A percentile compares a stretch with the other conserved stretches of the same genome.
phyloP scores from a whole-genome alignment of 2,888 invertebrate genomes.

The Brenthis ino region DNA sequence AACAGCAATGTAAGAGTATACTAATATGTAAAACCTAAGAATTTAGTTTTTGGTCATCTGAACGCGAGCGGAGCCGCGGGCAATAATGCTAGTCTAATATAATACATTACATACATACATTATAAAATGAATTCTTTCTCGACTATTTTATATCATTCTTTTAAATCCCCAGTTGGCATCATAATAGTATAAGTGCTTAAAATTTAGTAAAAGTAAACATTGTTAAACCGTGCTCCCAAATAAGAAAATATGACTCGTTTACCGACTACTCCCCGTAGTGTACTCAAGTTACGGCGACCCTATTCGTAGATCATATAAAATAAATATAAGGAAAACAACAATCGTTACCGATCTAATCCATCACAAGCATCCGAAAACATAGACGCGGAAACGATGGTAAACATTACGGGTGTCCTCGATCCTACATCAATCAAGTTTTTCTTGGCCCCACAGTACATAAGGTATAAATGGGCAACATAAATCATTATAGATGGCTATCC shows the following conservation, averaged over 20 bases:
- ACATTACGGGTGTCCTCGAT: constrained; percentile 56
- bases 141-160: not conserved
- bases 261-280: not conserved
- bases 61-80: no score
- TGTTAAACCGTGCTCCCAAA: not conserved
- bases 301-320: constrained; percentile 16
- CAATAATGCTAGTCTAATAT: no score
- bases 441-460: constrained; percentile 52
- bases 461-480: constrained; percentile 70
- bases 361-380: constrained; percentile 45
- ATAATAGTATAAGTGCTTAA: not conserved
- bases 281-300: not conserved
- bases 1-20: no score
- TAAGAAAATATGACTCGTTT: not conserved
- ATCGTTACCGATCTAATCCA: constrained; percentile 41
- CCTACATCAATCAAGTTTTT: constrained; percentile 76
- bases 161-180: not conserved
- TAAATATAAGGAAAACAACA: constrained; percentile 39
- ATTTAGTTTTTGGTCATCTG: no score
- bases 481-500: constrained; percentile 67
- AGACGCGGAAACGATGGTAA: constrained; percentile 55
- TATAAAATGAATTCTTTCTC: no score
- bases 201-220: not conserved
- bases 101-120: no score
- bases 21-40: no score